Evolutionary conservation across 1,140 invertebrate species (phyloP), one percentile per base, ranked within the genome.

Genomic region (Augochlora pura): DNA sequence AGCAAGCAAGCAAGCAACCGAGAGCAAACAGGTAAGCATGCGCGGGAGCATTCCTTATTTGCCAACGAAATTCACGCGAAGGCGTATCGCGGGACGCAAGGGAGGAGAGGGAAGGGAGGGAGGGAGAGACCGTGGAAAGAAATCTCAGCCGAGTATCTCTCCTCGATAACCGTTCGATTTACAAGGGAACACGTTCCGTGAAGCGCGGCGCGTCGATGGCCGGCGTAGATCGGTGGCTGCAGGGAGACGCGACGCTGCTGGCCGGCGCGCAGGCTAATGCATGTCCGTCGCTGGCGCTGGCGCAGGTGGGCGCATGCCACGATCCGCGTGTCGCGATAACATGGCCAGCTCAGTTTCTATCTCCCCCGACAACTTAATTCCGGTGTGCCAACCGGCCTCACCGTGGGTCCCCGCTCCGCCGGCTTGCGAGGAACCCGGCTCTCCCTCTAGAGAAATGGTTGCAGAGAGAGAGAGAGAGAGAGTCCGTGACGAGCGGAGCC

Each of bases 341-440:
- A 79, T 80, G 69, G 62, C 52, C 74, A 81, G 77, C 77, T 84
- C 74, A 23, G 79, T 88, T 87, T 88, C 85, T 88, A 87, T 86
- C 86, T 88, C 71, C 79, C 57, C 57, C 84, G 88, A 91, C 89
- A 89, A 90, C 89, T 91, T 90, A 90, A 91, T 90, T 91, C 87
- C 73, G 81, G 69, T 78, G 69, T 78, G 79, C 77, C 42, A 70
- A 54, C 27, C 71, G 49, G 78, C 57, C 66, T 60, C 59, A 52
- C 38, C 59, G 60, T 67, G 42, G 42, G 18, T 70, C 38, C 60
- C 27, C 14, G 21, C 54, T 49, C 18, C n/a, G n/a, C 0, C 6
- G 14, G 9, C 16, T n/a, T 6, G 54, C 8, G 59, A 59, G 27
- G 46, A 39, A 71, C 39, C 39, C 74, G 38, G 32, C 18, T n/a